Conservation (phyloP, 2,888 invertebrate species). For the Aporophyla lueneburgensis region DNA sequence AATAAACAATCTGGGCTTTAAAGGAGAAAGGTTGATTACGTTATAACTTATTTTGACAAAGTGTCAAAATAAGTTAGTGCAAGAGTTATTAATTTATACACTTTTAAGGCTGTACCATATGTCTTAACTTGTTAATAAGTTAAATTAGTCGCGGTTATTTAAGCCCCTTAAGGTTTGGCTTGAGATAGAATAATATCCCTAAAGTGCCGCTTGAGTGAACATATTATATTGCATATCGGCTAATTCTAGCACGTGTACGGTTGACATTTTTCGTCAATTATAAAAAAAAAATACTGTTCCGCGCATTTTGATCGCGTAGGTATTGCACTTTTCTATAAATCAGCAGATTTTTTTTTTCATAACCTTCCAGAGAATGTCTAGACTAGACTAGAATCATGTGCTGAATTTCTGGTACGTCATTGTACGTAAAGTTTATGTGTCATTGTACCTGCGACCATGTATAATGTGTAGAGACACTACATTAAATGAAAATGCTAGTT, state of each 20-base stretch:
- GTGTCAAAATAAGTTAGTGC: too few relatives aligned
- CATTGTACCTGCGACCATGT: too few relatives aligned
- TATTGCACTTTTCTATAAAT: too few relatives aligned
- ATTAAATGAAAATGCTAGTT: too few relatives aligned
- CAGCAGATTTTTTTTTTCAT: too few relatives aligned
- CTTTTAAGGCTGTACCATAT: neutral
- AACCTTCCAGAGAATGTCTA: too few relatives aligned
- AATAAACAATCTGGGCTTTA: neutral
- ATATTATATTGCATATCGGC: neutral
- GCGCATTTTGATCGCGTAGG: too few relatives aligned
- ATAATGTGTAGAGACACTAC: too few relatives aligned
- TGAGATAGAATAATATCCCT: constrained; percentile 5
- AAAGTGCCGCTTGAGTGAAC: neutral
- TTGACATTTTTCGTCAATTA: too few relatives aligned
- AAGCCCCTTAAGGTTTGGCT: neutral
- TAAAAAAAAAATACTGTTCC: neutral
- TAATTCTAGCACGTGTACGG: neutral
- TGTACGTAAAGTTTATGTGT: too few relatives aligned
- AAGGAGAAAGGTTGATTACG: neutral
- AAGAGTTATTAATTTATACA: constrained; percentile 10
- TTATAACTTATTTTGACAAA: neutral
- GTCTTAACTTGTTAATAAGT: neutral
- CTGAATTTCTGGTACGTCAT: too few relatives aligned
- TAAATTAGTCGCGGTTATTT: constrained; percentile 8
- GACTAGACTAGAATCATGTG: too few relatives aligned